Conservation (phyloP, 2,113 vertebrate species). For the Spheniscus mendiculus region DNA sequence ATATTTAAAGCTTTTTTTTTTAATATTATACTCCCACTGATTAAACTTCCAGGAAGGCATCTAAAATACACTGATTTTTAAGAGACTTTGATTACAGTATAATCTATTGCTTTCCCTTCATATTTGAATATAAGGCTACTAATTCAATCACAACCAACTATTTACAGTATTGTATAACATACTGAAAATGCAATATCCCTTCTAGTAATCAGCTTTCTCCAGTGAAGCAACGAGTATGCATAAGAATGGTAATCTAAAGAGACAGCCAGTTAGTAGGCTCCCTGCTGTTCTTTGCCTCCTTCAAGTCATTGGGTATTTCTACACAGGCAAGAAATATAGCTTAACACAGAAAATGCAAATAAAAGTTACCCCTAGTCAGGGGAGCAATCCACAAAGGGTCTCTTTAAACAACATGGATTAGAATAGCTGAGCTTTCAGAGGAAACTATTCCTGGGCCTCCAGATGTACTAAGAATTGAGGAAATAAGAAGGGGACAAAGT, state of each 20-base stretch:
- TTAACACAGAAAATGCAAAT: background rate
- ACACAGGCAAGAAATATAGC: background rate
- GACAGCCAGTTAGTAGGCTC: background rate
- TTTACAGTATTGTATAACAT: background rate
- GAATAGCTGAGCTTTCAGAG: background rate
- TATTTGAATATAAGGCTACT: background rate
- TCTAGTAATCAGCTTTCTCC: background rate
- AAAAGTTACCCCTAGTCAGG: background rate
- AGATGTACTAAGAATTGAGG: background rate
- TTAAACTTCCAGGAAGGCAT: background rate
- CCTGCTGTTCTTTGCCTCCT: background rate
- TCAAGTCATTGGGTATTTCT: background rate
- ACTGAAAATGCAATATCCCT: background rate
- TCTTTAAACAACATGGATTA: background rate
- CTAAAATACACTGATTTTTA: background rate
- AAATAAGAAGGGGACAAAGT: background rate
- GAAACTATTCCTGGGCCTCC: background rate
- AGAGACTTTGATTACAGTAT: background rate
- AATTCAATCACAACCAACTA: background rate
- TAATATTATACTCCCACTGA: background rate
- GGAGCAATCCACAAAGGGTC: background rate
- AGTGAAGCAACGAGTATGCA: background rate
- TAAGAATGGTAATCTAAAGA: background rate
- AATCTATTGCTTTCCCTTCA: background rate
- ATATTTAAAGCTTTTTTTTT: background rate